These are phyloP conservation scores for Silurus asotus DNA, from an alignment of 2,113 vertebrate genomes.

Conservation along the genomic window DNA sequence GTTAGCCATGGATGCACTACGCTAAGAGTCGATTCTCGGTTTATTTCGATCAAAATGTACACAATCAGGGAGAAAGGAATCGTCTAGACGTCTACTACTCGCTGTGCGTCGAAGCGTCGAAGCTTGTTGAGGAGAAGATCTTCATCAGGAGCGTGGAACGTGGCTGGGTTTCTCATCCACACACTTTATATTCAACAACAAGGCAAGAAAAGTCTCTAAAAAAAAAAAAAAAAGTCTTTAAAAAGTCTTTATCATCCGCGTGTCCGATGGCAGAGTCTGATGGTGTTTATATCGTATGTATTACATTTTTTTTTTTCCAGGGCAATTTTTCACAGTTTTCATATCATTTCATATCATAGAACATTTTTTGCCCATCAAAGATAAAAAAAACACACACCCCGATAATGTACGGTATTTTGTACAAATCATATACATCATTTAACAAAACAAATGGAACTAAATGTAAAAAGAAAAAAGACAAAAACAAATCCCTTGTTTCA, in stretches of 20 bases:
- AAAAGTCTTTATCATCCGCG: neutral
- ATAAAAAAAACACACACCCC: neutral
- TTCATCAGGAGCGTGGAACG: conserved; percentile 30
- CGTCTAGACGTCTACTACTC: conserved; percentile 51
- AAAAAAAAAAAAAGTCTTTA: neutral
- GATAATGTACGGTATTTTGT: neutral
- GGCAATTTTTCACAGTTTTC: too few relatives aligned
- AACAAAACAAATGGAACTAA: conserved; percentile 61
- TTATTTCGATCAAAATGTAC: conserved; percentile 65
- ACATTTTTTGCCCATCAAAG: conserved; percentile 28
- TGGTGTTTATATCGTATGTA: neutral
- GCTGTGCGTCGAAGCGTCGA: neutral
- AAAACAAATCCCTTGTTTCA: conserved; percentile 71
- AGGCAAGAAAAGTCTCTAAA: neutral
- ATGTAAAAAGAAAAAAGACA: conserved; percentile 71
- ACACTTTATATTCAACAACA: neutral
- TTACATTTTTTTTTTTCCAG: neutral
- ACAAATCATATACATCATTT: conserved; percentile 49
- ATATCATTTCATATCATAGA: neutral
- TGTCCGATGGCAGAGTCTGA: neutral
- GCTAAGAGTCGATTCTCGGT: conserved; percentile 70
- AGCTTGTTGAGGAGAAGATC: conserved; percentile 40
- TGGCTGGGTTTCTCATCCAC: neutral
- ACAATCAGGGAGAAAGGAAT: conserved; percentile 58
- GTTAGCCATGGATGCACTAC: conserved; percentile 71